Evolutionary conservation across 2,113 vertebrate species (phyloP).

Genomic region (Sebastes fasciatus): DNA sequence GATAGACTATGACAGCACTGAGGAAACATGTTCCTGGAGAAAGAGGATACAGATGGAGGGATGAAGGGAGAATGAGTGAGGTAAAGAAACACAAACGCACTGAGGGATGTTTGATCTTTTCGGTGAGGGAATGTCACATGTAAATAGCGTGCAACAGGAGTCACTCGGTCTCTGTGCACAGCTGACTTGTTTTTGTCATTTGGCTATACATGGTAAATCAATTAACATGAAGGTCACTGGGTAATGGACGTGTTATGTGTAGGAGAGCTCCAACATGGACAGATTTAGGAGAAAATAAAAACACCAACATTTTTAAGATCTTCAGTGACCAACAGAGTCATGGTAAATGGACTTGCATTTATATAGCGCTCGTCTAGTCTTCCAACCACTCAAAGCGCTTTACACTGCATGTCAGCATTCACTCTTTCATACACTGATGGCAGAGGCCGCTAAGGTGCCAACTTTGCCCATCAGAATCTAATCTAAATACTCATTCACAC

Average conservation of each 20-base stretch:
- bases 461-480: too few relatives aligned
- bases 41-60: not conserved
- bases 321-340: not conserved
- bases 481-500: too few relatives aligned
- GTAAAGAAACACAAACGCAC: conserved; percentile 16
- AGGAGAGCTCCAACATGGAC: conserved; percentile 4
- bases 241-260: conserved; percentile 59
- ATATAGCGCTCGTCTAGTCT: too few relatives aligned
- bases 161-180: conserved; percentile 16
- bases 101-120: conserved; percentile 37
- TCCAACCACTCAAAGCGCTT: too few relatives aligned
- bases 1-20: not conserved
- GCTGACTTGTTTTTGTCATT: conserved; percentile 32
- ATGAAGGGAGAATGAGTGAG: not conserved
- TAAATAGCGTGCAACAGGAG: conserved; percentile 31
- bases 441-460: too few relatives aligned
- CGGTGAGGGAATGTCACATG: conserved; percentile 10
- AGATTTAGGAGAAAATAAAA: not conserved
- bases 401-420: too few relatives aligned
- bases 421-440: too few relatives aligned
- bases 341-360: too few relatives aligned
- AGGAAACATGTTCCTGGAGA: not conserved
- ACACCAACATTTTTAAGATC: not conserved
- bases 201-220: conserved; percentile 71
- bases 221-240: conserved; percentile 74